Evolutionary conservation across 2,797 vertebrate genomes (phyloP), one percentile per base, ranked within the genome.

Genomic region (Sebastes variabilis): DNA sequence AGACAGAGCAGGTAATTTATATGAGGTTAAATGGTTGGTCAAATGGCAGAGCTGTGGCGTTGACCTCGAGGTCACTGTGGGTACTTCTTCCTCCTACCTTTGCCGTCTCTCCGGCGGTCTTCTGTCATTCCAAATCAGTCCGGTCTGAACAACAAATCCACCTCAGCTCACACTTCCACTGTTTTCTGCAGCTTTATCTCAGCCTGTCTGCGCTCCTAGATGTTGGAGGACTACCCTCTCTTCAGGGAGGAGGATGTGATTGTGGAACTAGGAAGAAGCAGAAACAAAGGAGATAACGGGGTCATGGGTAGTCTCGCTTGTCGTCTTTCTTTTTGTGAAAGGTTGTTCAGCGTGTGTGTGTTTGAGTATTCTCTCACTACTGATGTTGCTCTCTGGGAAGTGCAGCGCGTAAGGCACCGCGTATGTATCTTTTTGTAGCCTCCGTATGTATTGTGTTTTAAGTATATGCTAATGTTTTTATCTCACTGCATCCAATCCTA

Each of bases 391-490:
- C 64, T 79, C 62, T 56, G 66, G 46, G 73, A 79, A 66, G 64
- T 73, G 62, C 77, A 36, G 65, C 78, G 60, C 38, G 12, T 49
- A 80, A n/a, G 14, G 32, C 77, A 9, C 20, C 34, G 54, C 77
- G 24, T 84, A 25, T 60, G 54, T 59, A 56, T 82, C n/a, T 79
- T 67, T 85, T 86, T 85, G 78, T 85, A 75, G 66, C 70, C 72
- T 70, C 36, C 32, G 18, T 68, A 71, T 85, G 75, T 49, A 81
- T 88, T 90, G 80, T 86, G 76, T 86, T 90, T 86, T 89, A 90
- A 90, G 73, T 68, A 66, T 86, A 93, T 90, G 92, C 83, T 88
- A 89, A 92, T 93, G 90, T 92, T 89, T 89, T 92, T 91, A 92
- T 93, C 85, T 83, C 76, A 69, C 84, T 90, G 85, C 70, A 85